These are phyloP conservation scores for Trochalopteron elliotii DNA, from an alignment of 2,113 vertebrate species.

Conservation along the genomic window DNA sequence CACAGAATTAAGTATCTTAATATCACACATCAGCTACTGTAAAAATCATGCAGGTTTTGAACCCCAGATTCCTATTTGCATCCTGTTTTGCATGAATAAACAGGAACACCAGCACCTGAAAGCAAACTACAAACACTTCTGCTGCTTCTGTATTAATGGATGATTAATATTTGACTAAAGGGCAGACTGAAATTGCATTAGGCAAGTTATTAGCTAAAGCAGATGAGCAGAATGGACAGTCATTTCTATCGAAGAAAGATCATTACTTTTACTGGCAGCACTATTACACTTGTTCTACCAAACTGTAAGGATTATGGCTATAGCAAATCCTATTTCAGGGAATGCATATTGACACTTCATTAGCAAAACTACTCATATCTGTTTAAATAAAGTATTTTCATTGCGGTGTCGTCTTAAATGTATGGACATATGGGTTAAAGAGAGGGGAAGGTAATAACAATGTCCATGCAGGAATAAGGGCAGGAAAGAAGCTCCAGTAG, in stretches of 20 bases:
- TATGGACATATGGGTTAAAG: not conserved
- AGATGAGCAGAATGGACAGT: not conserved
- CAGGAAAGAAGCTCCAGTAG: not conserved
- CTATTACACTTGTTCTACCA: not conserved
- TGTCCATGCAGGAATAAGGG: not conserved
- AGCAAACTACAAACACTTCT: not conserved
- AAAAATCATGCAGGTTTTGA: not conserved
- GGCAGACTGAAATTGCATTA: not conserved
- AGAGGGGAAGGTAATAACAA: not conserved
- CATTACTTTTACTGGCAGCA: not conserved
- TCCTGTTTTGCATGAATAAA: not conserved
- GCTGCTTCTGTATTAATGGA: not conserved
- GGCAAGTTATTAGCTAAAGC: not conserved
- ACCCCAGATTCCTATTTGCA: not conserved
- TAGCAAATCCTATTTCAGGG: not conserved
- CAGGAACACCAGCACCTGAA: not conserved
- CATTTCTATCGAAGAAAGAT: not conserved
- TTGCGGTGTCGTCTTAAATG: not conserved
- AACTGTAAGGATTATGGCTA: not conserved
- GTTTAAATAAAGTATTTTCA: not conserved
- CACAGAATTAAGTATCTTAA: not conserved
- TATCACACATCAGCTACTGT: not conserved
- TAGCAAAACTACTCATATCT: not conserved
- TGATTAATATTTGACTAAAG: not conserved
- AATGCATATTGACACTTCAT: not conserved